Conservation (phyloP, 2,888 invertebrate genomes). For the Tetragnatha montana region DNA sequence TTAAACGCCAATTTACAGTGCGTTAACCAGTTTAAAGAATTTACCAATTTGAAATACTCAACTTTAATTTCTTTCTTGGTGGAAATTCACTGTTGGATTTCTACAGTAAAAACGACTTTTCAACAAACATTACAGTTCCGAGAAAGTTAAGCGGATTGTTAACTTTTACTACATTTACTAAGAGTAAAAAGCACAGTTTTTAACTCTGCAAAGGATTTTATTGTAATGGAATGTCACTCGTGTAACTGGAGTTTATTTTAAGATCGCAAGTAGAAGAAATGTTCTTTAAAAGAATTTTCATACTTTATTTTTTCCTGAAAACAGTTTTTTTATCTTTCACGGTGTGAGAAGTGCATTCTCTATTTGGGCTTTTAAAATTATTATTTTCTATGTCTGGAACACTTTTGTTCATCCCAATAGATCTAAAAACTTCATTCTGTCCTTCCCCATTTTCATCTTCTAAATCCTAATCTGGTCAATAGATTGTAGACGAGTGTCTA, state of each 20-base stretch:
- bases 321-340: background rate
- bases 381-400: background rate
- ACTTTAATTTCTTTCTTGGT: too few species aligned
- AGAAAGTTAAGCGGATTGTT: too few species aligned
- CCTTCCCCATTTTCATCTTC: background rate
- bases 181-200: background rate
- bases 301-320: background rate
- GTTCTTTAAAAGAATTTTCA: background rate
- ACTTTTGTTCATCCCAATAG: background rate
- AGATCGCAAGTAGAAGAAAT: background rate
- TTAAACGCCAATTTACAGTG: too few species aligned
- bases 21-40: too few species aligned
- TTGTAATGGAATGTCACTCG: background rate
- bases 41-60: too few species aligned
- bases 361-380: background rate
- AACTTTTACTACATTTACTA: too few species aligned
- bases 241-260: background rate
- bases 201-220: background rate
- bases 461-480: background rate
- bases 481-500: background rate
- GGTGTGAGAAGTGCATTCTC: background rate
- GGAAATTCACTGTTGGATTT: too few species aligned
- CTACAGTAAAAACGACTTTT: too few species aligned
- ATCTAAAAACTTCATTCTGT: background rate
- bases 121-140: too few species aligned